Conservation (phyloP, 2,888 invertebrate genomes). For the Archaeoteleia sp. region DNA sequence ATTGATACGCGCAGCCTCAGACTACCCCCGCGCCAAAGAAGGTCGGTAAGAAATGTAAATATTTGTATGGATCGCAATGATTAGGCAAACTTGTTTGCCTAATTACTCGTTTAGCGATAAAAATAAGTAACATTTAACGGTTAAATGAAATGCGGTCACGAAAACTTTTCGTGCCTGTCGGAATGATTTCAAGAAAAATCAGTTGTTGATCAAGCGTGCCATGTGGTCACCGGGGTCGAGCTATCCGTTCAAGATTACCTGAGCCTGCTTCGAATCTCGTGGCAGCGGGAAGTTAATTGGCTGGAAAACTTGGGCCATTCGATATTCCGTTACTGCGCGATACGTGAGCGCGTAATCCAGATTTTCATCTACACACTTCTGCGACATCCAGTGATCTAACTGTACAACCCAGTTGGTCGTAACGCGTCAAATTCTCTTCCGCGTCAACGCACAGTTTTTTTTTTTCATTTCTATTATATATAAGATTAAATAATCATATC, state of each 20-base stretch:
- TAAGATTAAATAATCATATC: too few species aligned
- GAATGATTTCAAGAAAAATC: constrained; percentile 41
- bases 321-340: constrained; percentile 70
- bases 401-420: constrained; percentile 38
- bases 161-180: too few species aligned
- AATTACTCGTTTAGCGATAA: too few species aligned
- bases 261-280: constrained; percentile 59
- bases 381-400: constrained; percentile 39
- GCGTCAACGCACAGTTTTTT: constrained; percentile 20
- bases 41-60: too few species aligned
- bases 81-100: too few species aligned
- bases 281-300: constrained; percentile 69
- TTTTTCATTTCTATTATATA: background rate
- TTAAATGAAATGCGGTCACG: too few species aligned
- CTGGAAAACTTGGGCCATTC: constrained; percentile 72
- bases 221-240: constrained; percentile 67
- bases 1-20: too few species aligned
- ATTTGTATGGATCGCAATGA: too few species aligned
- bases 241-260: constrained; percentile 69
- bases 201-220: constrained; percentile 50
- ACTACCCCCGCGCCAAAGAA: too few species aligned
- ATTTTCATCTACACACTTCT: constrained; percentile 58
- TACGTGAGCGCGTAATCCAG: constrained; percentile 66
- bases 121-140: too few species aligned
- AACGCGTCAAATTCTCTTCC: constrained; percentile 35